A percentile compares a stretch with the other conserved stretches of the same genome.
These are phyloP conservation scores for Tineola bisselliella DNA, from an alignment of 2,888 invertebrate species.

Conservation along the genomic window DNA sequence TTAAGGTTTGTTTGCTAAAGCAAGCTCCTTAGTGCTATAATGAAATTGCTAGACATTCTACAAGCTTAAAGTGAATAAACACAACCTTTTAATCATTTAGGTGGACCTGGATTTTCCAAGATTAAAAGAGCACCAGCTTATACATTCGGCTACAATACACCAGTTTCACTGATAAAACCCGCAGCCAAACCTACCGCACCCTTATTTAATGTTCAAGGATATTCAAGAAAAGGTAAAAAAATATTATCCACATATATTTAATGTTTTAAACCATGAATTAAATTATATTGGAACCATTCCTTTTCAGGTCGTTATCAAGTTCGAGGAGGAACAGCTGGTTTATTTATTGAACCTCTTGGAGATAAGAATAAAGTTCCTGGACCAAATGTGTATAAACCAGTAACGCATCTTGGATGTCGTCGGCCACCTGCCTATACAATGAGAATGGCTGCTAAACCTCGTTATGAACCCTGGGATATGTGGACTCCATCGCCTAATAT, in stretches of 20 bases:
- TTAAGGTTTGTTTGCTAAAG: too few species aligned
- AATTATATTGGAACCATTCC: too few species aligned
- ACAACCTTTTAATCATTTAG: constrained; percentile 23
- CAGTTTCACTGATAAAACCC: constrained; percentile 25
- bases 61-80: too few species aligned
- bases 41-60: too few species aligned
- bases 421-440: constrained; percentile 38
- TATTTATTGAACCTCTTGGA: constrained; percentile 24
- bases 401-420: constrained; percentile 18
- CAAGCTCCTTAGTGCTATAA: too few species aligned
- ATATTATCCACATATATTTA: too few species aligned
- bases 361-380: constrained; percentile 32
- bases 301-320: constrained; percentile 29
- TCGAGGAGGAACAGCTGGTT: constrained; percentile 34
- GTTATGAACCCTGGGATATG: constrained; percentile 35
- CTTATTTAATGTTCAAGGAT: constrained; percentile 30
- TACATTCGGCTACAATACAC: constrained; percentile 37
- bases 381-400: constrained; percentile 34
- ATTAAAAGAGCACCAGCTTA: constrained; percentile 51
- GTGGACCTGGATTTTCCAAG: constrained; percentile 42
- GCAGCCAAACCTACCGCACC: constrained; percentile 29
- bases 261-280: too few species aligned
- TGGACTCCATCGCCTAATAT: constrained; percentile 55
- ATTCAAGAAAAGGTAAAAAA: constrained; percentile 28
- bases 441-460: constrained; percentile 30